phyloP scores from a whole-genome alignment of 2,888 invertebrate species.

The Apamea crenata region DNA sequence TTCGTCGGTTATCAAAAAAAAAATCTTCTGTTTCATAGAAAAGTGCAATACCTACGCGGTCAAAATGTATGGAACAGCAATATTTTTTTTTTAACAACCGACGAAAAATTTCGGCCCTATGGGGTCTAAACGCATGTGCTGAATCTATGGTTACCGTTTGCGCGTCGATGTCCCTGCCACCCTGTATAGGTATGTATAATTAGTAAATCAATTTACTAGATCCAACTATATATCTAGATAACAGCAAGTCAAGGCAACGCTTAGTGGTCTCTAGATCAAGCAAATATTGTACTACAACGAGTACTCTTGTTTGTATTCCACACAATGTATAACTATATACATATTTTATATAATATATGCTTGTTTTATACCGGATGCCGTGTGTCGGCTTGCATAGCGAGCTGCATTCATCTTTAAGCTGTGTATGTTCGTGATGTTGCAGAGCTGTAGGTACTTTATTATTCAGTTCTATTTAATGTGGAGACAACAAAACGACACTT shows the following conservation, averaged over 20 bases:
- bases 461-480: neutral
- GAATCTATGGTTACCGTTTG: too few species aligned
- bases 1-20: too few species aligned
- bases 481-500: too few species aligned
- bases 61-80: too few species aligned
- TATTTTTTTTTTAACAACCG: too few species aligned
- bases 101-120: too few species aligned
- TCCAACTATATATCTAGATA: slow-evolving; percentile 14
- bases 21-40: too few species aligned
- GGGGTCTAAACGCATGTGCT: too few species aligned
- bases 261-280: slow-evolving; percentile 27
- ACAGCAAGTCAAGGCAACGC: slow-evolving; percentile 37
- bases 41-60: too few species aligned
- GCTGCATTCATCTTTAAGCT: slow-evolving; percentile 11
- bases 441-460: neutral
- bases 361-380: neutral
- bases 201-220: slow-evolving; percentile 22
- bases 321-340: slow-evolving; percentile 4
- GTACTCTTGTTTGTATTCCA: slow-evolving; percentile 17
- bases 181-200: too few species aligned
- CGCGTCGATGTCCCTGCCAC: too few species aligned
- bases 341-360: neutral
- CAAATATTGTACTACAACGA: slow-evolving; percentile 43
- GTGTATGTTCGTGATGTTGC: neutral
- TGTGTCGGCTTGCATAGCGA: neutral